Evolutionary conservation across 2,888 invertebrate species (phyloP), one percentile per base, ranked within the genome.

Genomic region (Neoascia interrupta): DNA sequence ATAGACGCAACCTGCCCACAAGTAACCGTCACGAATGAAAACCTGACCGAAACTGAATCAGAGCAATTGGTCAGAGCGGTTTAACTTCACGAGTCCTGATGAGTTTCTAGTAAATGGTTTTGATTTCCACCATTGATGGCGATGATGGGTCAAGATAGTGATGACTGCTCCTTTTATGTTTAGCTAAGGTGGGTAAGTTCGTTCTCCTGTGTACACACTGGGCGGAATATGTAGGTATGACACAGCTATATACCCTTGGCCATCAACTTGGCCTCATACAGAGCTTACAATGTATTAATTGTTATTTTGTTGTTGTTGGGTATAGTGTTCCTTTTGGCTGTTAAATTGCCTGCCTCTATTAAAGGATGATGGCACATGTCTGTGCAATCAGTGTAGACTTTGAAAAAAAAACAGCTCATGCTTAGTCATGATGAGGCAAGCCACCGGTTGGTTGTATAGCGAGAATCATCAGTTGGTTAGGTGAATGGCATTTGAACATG

Each of bases 161-260:
- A 60, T 72, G 72, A 66, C 76, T 76, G 75, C 72, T 73, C 73
- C 68, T 74, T 79, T 74, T 61, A 61, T 73, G 51, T 63, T 23
- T 31, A 43, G 75, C 23, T 49, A 23, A 45, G 43, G 39, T 13
- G 11, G 49, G 73, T 63, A 68, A 56, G 63, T 68, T 74, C 39
- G 45, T 45, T 41, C 36, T 64, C 39, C 73, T 43, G 43, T 45
- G 66, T 63, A 41, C 54, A 15, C 26, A 47, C 26, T 5, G 61
- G 11, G 36, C n/a, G n/a, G n/a, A n/a, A n/a, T n/a, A 43, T 31
- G 47, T 28, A 41, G 53, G 56, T n/a, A n/a, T 18, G 49, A 19
- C 51, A 34, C 19, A 19, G 56, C 56, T 69, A 34, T 54, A 51
- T 36, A 63, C 26, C 68, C 74, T 80, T 80, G 74, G 63, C 74